Evolutionary conservation across 1,140 invertebrate genomes (phyloP).

Genomic region (Luehdorfia chinensis): DNA sequence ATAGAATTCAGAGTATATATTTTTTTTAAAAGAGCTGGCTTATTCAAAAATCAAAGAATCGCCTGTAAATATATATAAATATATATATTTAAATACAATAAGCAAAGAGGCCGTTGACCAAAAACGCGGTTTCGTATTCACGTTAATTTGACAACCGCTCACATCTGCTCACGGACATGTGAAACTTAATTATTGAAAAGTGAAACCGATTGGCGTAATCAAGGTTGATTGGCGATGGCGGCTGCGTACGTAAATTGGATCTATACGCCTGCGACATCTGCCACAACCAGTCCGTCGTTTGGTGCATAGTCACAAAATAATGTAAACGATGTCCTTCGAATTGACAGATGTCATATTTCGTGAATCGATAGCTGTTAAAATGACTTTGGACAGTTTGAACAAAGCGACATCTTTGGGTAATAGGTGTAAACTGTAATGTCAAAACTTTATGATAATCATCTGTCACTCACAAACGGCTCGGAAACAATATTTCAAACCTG

Average conservation of each 20-base stretch:
- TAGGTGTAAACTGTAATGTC: too few species aligned
- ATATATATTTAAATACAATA: too few species aligned
- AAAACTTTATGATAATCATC: too few species aligned
- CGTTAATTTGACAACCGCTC: neutral
- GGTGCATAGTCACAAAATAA: neutral
- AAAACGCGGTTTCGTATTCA: neutral
- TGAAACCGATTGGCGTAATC: constrained; percentile 13
- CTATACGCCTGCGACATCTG: constrained; percentile 12
- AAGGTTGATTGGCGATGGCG: constrained; percentile 1
- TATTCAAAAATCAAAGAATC: too few species aligned
- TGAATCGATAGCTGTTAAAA: too few species aligned
- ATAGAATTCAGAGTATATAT: too few species aligned
- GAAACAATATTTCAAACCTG: too few species aligned
- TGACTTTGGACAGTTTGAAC: too few species aligned
- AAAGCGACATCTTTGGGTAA: too few species aligned
- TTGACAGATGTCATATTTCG: constrained; percentile 10
- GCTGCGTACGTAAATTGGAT: constrained; percentile 8
- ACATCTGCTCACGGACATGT: constrained; percentile 11
- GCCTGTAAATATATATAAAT: too few species aligned
- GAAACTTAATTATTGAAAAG: constrained; percentile 17
- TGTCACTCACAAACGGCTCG: too few species aligned
- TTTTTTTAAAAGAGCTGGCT: too few species aligned
- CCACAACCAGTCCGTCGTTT: neutral
- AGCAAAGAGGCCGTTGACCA: neutral
- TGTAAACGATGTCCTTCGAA: neutral